Evolutionary conservation across 2,113 vertebrate genomes (phyloP), one percentile per base, ranked within the genome.

Genomic region (Halcyon senegalensis): DNA sequence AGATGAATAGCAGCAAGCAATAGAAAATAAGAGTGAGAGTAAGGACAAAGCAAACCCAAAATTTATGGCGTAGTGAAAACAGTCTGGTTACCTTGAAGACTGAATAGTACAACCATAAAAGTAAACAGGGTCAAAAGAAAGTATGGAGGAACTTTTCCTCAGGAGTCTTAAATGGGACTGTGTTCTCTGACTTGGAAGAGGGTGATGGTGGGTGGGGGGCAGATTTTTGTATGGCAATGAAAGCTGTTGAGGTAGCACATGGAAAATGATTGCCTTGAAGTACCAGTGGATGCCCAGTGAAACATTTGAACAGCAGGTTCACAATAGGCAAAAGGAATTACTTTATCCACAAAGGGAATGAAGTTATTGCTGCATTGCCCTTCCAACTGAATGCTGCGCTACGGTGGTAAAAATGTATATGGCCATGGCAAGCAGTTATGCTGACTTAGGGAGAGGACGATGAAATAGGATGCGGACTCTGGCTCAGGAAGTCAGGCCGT

Each of bases 341-440:
- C 46, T 84, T 79, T 11, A 46, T 64, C 63, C 74, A 25, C 27
- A 48, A 30, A 69, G 24, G 21, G 46, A 74, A 25, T 43, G 11
- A 51, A 44, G 50, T 66, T 44, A 74, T 2, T 90, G 41, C 63
- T 67, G 17, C 4, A 0, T 43, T 73, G 43, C 46, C n/a, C 50
- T 81, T 89, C 77, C 31, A 2, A 14, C 51, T 1, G 10, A 63
- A 8, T 27, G 37, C 59, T 69, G 37, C 48, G 51, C 70, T 78
- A 0, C 3, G 5, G 48, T 46, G 43, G 53, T 64, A 25, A 25
- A 33, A 43, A 30, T 3, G 30, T 5, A 25, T 9, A 0, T 39
- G 85, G 70, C 8, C 33, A 15, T 0, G 0, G 20, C 16, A 11
- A 11, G 53, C 4, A 3, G 58, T 69, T 82, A 2, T 35, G 85